These are phyloP conservation scores for Martes martes DNA, from an alignment of 2,113 vertebrate genomes.

Conservation along the genomic window DNA sequence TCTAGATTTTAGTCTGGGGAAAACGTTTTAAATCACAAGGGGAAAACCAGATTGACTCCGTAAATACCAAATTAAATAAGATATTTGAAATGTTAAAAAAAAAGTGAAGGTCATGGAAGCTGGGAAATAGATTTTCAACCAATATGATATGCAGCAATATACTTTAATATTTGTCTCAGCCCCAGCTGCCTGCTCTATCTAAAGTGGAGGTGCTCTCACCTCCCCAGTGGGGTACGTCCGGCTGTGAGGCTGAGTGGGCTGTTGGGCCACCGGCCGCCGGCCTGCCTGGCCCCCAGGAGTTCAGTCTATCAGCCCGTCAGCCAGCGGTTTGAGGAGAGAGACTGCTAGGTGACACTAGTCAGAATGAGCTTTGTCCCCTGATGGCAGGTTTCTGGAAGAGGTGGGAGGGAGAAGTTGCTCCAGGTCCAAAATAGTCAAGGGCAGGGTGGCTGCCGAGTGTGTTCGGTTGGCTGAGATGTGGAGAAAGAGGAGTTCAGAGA, in stretches of 20 bases:
- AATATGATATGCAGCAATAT: fast-evolving
- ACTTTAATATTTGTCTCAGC: neutral
- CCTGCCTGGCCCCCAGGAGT: neutral
- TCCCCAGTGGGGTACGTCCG: too few species aligned
- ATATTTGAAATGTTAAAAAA: neutral
- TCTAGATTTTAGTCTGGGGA: neutral
- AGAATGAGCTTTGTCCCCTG: neutral
- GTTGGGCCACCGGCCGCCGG: fast-evolving
- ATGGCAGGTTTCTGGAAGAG: neutral
- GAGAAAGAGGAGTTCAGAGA: neutral
- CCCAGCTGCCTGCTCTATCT: neutral
- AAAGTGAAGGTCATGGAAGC: neutral
- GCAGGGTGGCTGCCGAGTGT: neutral
- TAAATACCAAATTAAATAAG: neutral
- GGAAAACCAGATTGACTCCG: neutral
- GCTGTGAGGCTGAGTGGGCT: neutral
- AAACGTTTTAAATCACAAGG: neutral
- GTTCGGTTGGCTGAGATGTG: neutral
- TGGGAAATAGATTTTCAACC: neutral
- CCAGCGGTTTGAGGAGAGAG: neutral
- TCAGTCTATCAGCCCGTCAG: too few species aligned
- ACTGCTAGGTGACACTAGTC: neutral
- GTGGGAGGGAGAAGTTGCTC: neutral
- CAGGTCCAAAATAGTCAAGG: neutral
- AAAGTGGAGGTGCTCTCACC: neutral